Base-by-base conservation (phyloP, 2,113 vertebrate genomes). In the Ursus arctos region DNA sequence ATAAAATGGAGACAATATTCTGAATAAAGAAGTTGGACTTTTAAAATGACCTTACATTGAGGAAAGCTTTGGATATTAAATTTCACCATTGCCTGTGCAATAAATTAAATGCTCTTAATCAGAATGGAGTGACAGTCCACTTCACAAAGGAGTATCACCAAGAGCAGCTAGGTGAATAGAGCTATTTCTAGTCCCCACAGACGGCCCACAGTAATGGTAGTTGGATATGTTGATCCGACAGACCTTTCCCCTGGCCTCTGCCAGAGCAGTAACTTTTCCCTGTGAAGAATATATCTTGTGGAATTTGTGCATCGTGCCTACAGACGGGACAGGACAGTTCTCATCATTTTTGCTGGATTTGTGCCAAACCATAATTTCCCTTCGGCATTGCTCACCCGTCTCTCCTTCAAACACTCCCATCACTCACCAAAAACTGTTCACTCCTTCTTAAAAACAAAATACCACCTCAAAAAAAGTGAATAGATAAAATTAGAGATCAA, bases 31-130 rank as follows among this genome's bases (percentile, higher is more conserved):
- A 88, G 40, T 36, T 61, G 65, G 84, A 65, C 94, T 97, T 88
- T 97, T 71, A 55, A 97, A 94, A 88, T 61, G 84, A 81, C 53
- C 85, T 92, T 87, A 91, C 84, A 96, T 55, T 92, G 84, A 92
- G 81, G 43, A 94, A 95, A 97, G 40, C 55, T 92, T 97, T 81
- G 14, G 47, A 77, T 96, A 94, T 97, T 95, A 88, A 85, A 77
- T 98, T 97, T 97, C 91, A 91, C 69, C 76, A 88, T 4, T 90
- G 57, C 63, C 92, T 91, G 91, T 93, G 88, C 31, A 92, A 94
- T 90, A 96, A 96, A 96, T 95, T 88, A 97, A 97, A 88, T 94
- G 84, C 40, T 90, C 51, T 94, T 77, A 83, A 95, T 95, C 95
- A 93, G 94, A 97, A 81, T 94, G 49, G 63, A 96, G n/a, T 71